Conservation (phyloP, 1,140 invertebrate genomes). For the Euwallacea similis region DNA sequence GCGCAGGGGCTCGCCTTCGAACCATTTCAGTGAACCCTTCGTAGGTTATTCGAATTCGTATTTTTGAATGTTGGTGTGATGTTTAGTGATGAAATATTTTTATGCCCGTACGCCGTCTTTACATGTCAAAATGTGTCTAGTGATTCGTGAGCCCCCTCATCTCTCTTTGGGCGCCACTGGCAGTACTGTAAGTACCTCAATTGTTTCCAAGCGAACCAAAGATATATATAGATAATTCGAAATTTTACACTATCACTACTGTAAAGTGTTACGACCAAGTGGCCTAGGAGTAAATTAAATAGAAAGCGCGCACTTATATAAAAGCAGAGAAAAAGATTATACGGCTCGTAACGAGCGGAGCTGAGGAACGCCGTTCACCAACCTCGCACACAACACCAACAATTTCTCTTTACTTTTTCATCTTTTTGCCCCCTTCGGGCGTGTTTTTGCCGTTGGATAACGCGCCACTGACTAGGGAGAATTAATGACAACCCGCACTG, state of each 20-base stretch:
- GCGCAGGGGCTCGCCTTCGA: too few species aligned
- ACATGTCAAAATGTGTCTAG: too few species aligned
- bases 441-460: neutral
- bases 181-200: too few species aligned
- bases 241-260: neutral
- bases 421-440: conserved; percentile 7
- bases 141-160: too few species aligned
- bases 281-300: conserved; percentile 40
- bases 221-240: neutral
- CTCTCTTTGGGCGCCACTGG: too few species aligned
- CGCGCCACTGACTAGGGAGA: neutral
- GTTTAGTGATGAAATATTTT: too few species aligned
- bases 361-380: conserved; percentile 14
- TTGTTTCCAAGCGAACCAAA: too few species aligned
- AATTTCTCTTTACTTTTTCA: conserved; percentile 6
- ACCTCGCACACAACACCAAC: neutral
- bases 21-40: too few species aligned
- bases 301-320: conserved; percentile 42
- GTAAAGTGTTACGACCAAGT: conserved; percentile 26
- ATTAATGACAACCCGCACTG: neutral
- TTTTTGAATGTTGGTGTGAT: too few species aligned
- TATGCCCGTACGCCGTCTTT: too few species aligned
- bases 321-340: conserved; percentile 35
- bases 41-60: too few species aligned
- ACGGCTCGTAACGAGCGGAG: conserved; percentile 4